Base-by-base conservation (phyloP, 64 coral and sea anemone species). In the Montipora cactus region DNA sequence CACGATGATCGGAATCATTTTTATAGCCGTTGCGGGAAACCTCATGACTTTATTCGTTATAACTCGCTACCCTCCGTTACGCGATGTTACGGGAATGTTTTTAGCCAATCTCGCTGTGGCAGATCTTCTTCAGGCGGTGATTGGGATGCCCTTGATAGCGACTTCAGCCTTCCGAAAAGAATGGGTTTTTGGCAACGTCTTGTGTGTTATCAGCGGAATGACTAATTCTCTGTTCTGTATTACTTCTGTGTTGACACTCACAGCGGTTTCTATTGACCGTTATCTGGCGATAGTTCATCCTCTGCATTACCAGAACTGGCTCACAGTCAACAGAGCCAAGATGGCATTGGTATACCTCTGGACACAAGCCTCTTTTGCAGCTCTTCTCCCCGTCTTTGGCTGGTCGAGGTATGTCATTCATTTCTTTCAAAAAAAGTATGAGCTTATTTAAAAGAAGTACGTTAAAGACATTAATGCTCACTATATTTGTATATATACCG, bases 191-290 rank as follows among this genome's bases (percentile, higher is more conserved):
- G 92, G 95, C 28, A 45, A 89, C 1, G 19, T 23, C 7, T 25
- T 97, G 81, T 94, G 95, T 45, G 81, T 61, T 3, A 44, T 94
- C 8, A 94, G 92, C 13, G 95, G 95, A 48, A n/a, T 91, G 47
- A 91, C 74, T 7, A 97, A 97, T 70, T 92, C 91, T 0, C 81
- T 97, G 4, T 94, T 97, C 62, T 97, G 95, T 79, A 86, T 89
- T 18, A 78, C 95, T 0, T 97, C 95, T 8, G 58, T 97, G 11
- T 57, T 97, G 64, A 97, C 92, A 10, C 83, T 97, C 25, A 81
- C 95, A 2, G 89, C 89, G 4, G 81, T 97, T 3, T 94, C 92
- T 46, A 79, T 80, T 67, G 95, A 97, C 79, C 72, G 95, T 89
- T 97, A 70, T 46, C 46, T 94, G 67, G 78, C 68, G 4, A 94